Conservation (phyloP, 2,888 invertebrate species). For the Charanyca ferruginea region DNA sequence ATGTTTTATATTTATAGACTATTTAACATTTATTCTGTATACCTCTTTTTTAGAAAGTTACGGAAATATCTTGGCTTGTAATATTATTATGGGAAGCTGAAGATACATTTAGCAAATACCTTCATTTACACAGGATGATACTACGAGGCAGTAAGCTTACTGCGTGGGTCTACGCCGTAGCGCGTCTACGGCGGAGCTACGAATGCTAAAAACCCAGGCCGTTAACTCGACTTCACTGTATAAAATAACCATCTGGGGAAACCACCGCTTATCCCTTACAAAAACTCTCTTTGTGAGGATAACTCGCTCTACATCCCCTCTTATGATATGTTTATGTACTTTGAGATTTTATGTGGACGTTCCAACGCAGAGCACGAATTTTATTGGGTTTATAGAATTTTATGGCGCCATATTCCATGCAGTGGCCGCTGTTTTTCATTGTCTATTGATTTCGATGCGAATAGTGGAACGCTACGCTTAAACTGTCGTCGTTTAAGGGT, state of each 20-base stretch:
- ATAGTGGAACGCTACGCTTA: slow-evolving; percentile 68
- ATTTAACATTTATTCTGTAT: slow-evolving; percentile 53
- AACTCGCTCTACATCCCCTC: slow-evolving; percentile 88
- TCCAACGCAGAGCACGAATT: slow-evolving; percentile 90
- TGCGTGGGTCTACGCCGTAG: slow-evolving; percentile 61
- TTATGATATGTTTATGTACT: slow-evolving; percentile 91
- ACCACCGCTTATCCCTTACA: slow-evolving; percentile 86
- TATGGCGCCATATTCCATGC: slow-evolving; percentile 86
- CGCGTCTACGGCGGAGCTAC: slow-evolving; percentile 63
- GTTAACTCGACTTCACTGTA: slow-evolving; percentile 88
- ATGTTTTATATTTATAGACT: slow-evolving; percentile 71
- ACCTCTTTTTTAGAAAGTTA: slow-evolving; percentile 26
- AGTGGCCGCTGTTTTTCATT: slow-evolving; percentile 89
- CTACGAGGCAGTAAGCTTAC: slow-evolving; percentile 54
- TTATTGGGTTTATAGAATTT: slow-evolving; percentile 91
- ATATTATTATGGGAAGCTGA: slow-evolving; percentile 5
- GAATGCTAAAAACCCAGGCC: slow-evolving; percentile 73
- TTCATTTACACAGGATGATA: slow-evolving; percentile 53
- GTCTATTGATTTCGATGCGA: slow-evolving; percentile 88
- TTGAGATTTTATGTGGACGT: slow-evolving; percentile 90
- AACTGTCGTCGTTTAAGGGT: slow-evolving; percentile 71
- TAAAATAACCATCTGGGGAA: slow-evolving; percentile 90
- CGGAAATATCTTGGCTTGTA: background rate
- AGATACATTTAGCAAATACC: slow-evolving; percentile 36
- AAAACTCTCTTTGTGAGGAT: slow-evolving; percentile 89